These are phyloP conservation scores for Cyanistes caeruleus DNA, from an alignment of 2,113 vertebrate genomes.

Conservation along the genomic window DNA sequence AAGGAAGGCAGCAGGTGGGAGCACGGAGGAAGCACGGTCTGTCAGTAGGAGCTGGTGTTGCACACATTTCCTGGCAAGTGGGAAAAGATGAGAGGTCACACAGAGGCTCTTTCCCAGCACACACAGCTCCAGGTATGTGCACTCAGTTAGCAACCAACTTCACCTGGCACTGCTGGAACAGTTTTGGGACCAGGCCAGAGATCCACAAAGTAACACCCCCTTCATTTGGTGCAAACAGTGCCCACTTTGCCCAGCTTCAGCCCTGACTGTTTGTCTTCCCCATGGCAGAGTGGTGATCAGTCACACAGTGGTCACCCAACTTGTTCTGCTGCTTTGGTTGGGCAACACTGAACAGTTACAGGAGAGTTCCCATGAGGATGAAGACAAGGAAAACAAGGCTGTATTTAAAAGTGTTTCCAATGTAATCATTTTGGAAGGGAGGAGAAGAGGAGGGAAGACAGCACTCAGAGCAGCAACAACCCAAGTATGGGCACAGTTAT, in stretches of 20 bases:
- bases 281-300: neutral
- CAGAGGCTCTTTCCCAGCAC: neutral
- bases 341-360: neutral
- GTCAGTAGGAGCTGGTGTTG: neutral
- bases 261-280: neutral
- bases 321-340: constrained; percentile 23
- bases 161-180: neutral
- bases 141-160: neutral
- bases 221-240: neutral
- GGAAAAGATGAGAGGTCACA: neutral
- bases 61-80: neutral
- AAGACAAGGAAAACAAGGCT: neutral
- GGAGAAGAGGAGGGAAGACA: neutral
- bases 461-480: neutral
- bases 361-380: neutral
- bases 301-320: neutral
- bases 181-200: neutral
- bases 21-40: neutral
- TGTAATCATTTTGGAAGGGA: neutral
- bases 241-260: neutral
- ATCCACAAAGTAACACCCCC: neutral
- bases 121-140: neutral
- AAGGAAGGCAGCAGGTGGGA: neutral
- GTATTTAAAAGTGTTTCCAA: neutral
- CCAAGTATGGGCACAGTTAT: neutral